Evolutionary conservation across 2,113 vertebrate genomes (phyloP).

Genomic region (Mormyrus iriodes): DNA sequence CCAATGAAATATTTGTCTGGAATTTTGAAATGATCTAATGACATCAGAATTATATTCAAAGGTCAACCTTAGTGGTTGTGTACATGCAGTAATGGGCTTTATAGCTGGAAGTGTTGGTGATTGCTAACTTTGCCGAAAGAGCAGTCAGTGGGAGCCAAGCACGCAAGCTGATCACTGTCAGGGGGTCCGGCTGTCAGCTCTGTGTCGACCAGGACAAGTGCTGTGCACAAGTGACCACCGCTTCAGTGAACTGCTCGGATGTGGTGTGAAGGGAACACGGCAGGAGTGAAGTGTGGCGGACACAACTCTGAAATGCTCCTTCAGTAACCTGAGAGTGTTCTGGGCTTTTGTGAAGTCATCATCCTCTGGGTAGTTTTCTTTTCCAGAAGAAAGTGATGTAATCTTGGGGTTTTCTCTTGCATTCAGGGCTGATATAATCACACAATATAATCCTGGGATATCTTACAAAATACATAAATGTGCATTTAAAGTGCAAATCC

Average conservation of each 20-base stretch:
- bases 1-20: background rate
- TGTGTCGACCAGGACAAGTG: background rate
- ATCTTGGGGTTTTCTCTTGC: background rate
- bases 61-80: background rate
- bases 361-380: background rate
- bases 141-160: background rate
- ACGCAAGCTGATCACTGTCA: background rate
- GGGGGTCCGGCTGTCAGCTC: background rate
- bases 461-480: slow-evolving; percentile 26
- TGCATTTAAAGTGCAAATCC: slow-evolving; percentile 48
- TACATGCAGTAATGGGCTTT: background rate
- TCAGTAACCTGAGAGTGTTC: background rate
- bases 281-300: background rate
- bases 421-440: background rate
- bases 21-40: background rate
- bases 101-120: background rate
- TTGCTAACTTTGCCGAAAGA: background rate
- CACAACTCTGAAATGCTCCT: background rate
- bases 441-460: background rate
- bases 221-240: background rate
- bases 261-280: background rate
- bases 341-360: background rate
- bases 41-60: background rate
- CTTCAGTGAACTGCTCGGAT: background rate
- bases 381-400: background rate